Conservation (phyloP, 2,888 invertebrate species). For the Tenthredo scrophulariae region DNA sequence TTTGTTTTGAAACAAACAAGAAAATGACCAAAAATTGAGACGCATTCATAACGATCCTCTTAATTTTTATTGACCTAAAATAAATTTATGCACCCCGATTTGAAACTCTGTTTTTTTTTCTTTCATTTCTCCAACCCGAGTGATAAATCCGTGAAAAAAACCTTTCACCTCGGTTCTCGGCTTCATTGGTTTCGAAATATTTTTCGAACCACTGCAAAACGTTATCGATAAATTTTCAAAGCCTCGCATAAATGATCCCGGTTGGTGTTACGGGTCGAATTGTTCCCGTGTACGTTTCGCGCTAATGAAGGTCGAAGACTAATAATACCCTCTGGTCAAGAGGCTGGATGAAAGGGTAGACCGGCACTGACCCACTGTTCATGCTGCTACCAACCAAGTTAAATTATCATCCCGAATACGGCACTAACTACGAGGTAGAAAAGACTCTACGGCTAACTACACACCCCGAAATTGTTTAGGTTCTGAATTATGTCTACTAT, state of each 20-base stretch:
- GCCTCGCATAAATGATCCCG: conserved; percentile 9
- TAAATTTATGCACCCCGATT: neutral
- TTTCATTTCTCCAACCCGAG: neutral
- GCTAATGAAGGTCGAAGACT: conserved; percentile 52
- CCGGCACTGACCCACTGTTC: conserved; percentile 28
- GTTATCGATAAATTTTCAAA: conserved; percentile 16
- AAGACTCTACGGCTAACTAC: conserved; percentile 36
- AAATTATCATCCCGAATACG: conserved; percentile 39
- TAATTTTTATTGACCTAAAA: neutral
- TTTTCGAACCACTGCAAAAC: neutral
- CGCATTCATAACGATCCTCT: neutral
- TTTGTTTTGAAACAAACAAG: neutral
- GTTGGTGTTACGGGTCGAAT: conserved; percentile 11
- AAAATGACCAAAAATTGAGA: neutral
- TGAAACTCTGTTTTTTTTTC: neutral
- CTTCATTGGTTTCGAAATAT: neutral
- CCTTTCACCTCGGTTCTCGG: neutral
- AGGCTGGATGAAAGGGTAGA: conserved; percentile 44
- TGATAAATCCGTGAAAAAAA: neutral
- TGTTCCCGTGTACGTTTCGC: conserved; percentile 42
- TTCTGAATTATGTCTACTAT: conserved; percentile 24
- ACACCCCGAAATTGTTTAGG: conserved; percentile 32
- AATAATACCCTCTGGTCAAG: conserved; percentile 49
- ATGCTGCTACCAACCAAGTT: conserved; percentile 24
- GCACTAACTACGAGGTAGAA: conserved; percentile 34